Percentiles rank a stretch among this genome's conserved stretches.
These are phyloP conservation scores for Tribolium madens DNA, from an alignment of 1,140 invertebrate genomes.

Conservation along the genomic window DNA sequence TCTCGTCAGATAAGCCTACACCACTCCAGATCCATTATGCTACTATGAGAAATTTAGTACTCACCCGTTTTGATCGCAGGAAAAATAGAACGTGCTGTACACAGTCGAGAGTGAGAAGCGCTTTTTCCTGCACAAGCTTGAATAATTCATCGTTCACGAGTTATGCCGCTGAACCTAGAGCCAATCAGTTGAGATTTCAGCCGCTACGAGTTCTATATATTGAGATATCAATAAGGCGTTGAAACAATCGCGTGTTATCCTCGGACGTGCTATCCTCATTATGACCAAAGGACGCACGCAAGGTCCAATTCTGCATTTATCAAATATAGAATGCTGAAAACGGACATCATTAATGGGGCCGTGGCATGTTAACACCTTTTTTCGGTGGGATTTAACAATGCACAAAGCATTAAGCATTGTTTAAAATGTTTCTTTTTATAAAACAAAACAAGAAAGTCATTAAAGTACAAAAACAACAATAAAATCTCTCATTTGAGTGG, in stretches of 20 bases:
- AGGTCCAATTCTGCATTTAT: conserved; percentile 16
- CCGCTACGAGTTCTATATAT: conserved; percentile 21
- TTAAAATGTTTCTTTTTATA: neutral
- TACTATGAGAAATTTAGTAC: conserved; percentile 51
- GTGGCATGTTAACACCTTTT: neutral
- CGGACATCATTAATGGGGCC: conserved; percentile 13
- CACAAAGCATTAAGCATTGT: conserved; percentile 1
- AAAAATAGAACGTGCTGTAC: conserved; percentile 49
- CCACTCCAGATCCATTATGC: conserved; percentile 50
- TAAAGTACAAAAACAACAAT: no score
- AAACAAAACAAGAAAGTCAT: neutral
- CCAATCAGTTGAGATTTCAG: conserved; percentile 47
- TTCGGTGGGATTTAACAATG: neutral
- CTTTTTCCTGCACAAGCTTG: conserved; percentile 36
- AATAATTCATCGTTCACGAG: conserved; percentile 49
- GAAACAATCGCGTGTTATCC: conserved; percentile 48
- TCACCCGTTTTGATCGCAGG: conserved; percentile 46
- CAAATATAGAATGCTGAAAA: conserved; percentile 23
- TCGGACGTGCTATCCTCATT: conserved; percentile 41
- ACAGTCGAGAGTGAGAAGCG: conserved; percentile 39
- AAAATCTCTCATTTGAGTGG: no score
- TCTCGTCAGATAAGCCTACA: conserved; percentile 51
- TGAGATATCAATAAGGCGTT: conserved; percentile 50
- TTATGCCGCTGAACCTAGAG: conserved; percentile 42
- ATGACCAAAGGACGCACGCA: conserved; percentile 41